phyloP scores from a whole-genome alignment of 1,140 invertebrate species.

The Trypoxylus dichotomus region DNA sequence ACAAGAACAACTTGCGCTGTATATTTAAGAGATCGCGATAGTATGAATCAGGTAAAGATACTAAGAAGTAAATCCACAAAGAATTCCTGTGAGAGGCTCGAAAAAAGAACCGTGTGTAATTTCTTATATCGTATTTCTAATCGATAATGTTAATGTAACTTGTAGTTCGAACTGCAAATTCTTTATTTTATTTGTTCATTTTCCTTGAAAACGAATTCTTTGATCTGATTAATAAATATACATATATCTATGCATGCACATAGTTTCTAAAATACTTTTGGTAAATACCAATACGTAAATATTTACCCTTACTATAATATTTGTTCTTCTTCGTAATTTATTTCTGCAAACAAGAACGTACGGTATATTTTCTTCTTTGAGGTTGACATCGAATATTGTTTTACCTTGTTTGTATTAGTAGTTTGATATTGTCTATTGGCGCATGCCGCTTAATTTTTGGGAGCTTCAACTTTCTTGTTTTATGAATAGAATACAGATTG shows the following conservation, averaged over 20 bases:
- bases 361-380: background rate
- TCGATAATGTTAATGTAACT: too few species aligned
- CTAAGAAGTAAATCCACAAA: too few species aligned
- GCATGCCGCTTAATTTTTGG: constrained; percentile 10
- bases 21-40: too few species aligned
- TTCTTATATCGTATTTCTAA: too few species aligned
- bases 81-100: too few species aligned
- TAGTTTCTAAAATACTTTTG: background rate
- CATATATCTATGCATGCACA: background rate
- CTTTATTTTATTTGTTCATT: too few species aligned
- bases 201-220: too few species aligned
- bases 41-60: too few species aligned
- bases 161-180: too few species aligned
- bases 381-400: background rate
- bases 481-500: background rate
- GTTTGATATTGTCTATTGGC: background rate
- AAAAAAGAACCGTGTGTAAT: too few species aligned
- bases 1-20: too few species aligned
- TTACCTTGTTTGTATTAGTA: background rate
- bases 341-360: background rate
- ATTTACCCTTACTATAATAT: background rate
- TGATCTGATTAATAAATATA: too few species aligned
- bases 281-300: background rate
- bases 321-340: background rate
- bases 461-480: background rate